Conservation (phyloP, 2,797 vertebrate species). For the Silurus lanzhouensis region DNA sequence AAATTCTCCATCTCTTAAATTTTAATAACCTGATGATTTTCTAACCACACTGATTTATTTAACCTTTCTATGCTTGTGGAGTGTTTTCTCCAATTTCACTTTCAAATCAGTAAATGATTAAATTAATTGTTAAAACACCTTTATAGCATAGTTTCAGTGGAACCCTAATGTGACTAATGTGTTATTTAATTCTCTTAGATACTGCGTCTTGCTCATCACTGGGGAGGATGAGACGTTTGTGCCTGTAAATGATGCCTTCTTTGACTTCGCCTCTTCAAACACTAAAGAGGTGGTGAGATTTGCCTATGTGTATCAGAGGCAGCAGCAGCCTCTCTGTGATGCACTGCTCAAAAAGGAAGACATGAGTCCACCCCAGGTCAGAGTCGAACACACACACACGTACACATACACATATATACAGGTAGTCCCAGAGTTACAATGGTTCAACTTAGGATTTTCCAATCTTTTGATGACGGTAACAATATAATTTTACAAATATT, state of each 20-base stretch:
- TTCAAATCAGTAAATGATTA: background rate
- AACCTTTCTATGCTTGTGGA: background rate
- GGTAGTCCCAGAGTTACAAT: too few relatives aligned
- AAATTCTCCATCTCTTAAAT: background rate
- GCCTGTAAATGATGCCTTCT: slow-evolving; percentile 82
- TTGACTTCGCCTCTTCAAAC: slow-evolving; percentile 87
- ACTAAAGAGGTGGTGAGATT: slow-evolving; percentile 88
- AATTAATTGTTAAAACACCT: background rate
- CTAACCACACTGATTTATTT: background rate
- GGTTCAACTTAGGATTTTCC: too few relatives aligned
- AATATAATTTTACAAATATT: too few relatives aligned
- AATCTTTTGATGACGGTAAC: too few relatives aligned
- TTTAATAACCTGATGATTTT: background rate
- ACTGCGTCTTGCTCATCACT: slow-evolving; percentile 89
- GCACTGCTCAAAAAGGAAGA: slow-evolving; percentile 78
- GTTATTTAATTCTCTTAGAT: slow-evolving; percentile 68
- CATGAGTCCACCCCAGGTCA: slow-evolving; percentile 69
- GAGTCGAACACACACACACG: slow-evolving; percentile 15
- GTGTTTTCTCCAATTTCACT: background rate
- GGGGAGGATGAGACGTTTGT: slow-evolving; percentile 77
- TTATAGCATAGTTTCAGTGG: background rate
- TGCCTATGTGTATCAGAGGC: slow-evolving; percentile 82
- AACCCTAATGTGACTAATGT: background rate
- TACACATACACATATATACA: too few relatives aligned
- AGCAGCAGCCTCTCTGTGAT: slow-evolving; percentile 83